These are phyloP conservation scores for Drosophila testacea DNA, from an alignment of 2,888 invertebrate genomes.

Conservation along the genomic window DNA sequence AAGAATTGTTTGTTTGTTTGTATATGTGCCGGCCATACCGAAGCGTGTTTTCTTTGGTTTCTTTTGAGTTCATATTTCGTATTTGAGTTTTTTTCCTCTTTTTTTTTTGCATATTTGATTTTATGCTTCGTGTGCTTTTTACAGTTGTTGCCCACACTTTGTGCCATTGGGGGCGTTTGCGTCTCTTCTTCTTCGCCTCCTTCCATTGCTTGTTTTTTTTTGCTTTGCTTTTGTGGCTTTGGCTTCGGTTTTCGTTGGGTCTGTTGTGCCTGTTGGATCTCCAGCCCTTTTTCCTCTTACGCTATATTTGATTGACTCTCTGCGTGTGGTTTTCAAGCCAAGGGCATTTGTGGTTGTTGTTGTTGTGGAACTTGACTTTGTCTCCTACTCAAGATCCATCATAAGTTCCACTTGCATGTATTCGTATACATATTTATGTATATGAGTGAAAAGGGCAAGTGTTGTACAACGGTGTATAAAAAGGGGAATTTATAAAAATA, in stretches of 20 bases:
- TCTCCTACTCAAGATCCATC: slow-evolving; percentile 63
- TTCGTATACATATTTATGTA: slow-evolving; percentile 4
- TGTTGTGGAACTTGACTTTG: slow-evolving; percentile 60
- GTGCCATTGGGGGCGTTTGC: slow-evolving; percentile 72
- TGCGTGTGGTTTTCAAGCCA: slow-evolving; percentile 74
- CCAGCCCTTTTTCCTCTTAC: neutral
- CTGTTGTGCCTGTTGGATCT: slow-evolving; percentile 31
- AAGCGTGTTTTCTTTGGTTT: slow-evolving; percentile 60
- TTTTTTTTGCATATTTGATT: slow-evolving; percentile 71
- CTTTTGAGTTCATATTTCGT: slow-evolving; percentile 76
- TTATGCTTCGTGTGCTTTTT: slow-evolving; percentile 79
- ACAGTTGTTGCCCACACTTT: slow-evolving; percentile 71
- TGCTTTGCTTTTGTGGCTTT: slow-evolving; percentile 31
- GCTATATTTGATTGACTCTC: slow-evolving; percentile 45
- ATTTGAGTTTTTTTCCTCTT: slow-evolving; percentile 46
- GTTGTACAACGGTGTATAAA: neutral
- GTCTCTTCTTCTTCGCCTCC: slow-evolving; percentile 14
- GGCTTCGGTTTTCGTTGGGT: slow-evolving; percentile 6
- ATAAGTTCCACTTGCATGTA: slow-evolving; percentile 3
- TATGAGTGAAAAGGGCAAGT: slow-evolving; percentile 39
- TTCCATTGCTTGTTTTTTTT: slow-evolving; percentile 6
- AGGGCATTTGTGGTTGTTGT: slow-evolving; percentile 56
- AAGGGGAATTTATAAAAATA: neutral
- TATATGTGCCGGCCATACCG: slow-evolving; percentile 13
- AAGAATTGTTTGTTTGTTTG: slow-evolving; percentile 27